phyloP scores from a whole-genome alignment of 1,140 invertebrate species.

The Drosophila elegans region DNA sequence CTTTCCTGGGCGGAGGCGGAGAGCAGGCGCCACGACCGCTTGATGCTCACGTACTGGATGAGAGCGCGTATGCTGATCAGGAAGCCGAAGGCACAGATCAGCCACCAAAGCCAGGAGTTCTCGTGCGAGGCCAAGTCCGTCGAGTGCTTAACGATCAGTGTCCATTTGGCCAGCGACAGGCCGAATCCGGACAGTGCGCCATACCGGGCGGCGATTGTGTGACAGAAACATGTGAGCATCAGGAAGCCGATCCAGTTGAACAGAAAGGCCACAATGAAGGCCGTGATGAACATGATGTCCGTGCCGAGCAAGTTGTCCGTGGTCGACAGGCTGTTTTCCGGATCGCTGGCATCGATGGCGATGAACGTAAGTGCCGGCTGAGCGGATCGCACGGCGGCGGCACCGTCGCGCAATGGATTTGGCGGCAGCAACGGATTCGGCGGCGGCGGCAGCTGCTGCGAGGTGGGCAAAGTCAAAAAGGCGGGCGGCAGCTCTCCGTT shows the following conservation, averaged over 20 bases:
- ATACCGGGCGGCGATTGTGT: conserved; percentile 96
- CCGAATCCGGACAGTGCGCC: conserved; percentile 97
- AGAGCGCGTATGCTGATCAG: conserved; percentile 94
- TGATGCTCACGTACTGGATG: conserved; percentile 95
- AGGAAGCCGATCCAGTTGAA: conserved; percentile 98
- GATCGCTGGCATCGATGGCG: conserved; percentile 89
- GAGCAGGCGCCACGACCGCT: conserved; percentile 94
- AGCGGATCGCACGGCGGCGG: conserved; percentile 83
- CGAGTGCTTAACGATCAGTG: conserved; percentile 95
- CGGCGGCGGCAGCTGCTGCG: conserved; percentile 69
- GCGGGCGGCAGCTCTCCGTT: conserved; percentile 87
- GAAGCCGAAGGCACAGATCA: conserved; percentile 95
- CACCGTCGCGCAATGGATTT: conserved; percentile 84
- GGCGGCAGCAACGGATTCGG: conserved; percentile 69
- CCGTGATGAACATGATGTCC: conserved; percentile 94
- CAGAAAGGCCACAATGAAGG: conserved; percentile 94
- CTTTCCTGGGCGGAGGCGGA: conserved; percentile 93
- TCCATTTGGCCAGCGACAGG: conserved; percentile 96
- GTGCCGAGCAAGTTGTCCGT: conserved; percentile 93
- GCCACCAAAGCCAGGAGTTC: conserved; percentile 95
- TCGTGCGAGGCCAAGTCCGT: conserved; percentile 93
- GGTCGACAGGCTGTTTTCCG: conserved; percentile 87
- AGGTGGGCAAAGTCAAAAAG: conserved; percentile 68
- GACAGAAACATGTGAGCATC: conserved; percentile 95
- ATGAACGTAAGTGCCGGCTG: conserved; percentile 89